Percentiles rank a stretch among this genome's conserved stretches.
phyloP scores from a whole-genome alignment of 2,888 invertebrate genomes.

The Drosophila mayaguana region DNA sequence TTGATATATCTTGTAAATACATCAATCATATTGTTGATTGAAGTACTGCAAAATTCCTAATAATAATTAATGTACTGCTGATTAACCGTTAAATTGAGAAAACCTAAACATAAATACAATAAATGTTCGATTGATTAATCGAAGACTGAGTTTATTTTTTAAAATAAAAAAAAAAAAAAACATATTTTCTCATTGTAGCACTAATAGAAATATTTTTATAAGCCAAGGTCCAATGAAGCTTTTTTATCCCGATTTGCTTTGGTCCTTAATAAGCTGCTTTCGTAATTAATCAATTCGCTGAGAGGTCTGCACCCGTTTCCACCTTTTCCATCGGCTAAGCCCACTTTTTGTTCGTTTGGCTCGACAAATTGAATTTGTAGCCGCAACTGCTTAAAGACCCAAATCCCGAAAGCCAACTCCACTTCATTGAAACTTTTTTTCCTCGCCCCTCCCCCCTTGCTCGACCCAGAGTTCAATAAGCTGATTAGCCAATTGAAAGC shows the following conservation, averaged over 20 bases:
- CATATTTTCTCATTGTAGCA: not conserved
- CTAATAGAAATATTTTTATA: not conserved
- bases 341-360: constrained; percentile 5
- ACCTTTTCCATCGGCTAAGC: not conserved
- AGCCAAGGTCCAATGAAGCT: not conserved
- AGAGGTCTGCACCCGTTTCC: constrained; percentile 27
- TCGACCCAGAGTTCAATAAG: constrained; percentile 73
- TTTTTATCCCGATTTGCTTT: not conserved
- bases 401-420: constrained; percentile 55
- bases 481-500: constrained; percentile 76
- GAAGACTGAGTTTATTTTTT: too few relatives aligned
- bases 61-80: not conserved
- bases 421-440: constrained; percentile 42
- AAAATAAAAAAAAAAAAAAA: too few relatives aligned
- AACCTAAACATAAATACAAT: too few relatives aligned
- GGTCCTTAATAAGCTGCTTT: constrained; percentile 44
- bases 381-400: constrained; percentile 50
- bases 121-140: too few relatives aligned
- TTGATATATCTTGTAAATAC: too few relatives aligned
- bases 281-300: constrained; percentile 58
- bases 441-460: not conserved
- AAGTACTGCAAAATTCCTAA: not conserved
- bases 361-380: constrained; percentile 67
- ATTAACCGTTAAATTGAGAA: not conserved
- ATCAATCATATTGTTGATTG: not conserved